Conservation (phyloP, 1,140 invertebrate genomes). For the Trachymyrmex septentrionalis region DNA sequence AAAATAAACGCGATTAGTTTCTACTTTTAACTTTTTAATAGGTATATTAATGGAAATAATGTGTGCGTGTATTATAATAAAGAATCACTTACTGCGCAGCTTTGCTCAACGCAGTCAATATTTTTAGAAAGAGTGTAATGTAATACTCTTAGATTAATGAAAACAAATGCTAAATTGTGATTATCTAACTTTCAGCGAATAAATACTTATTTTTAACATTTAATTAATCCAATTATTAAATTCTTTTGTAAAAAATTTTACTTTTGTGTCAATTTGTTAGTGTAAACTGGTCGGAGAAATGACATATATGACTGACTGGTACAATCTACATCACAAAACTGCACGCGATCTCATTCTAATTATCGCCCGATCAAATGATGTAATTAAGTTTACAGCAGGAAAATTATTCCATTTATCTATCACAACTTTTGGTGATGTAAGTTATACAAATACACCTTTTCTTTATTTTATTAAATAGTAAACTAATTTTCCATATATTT, state of each 20-base stretch:
- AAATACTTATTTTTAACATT: not conserved
- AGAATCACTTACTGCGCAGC: no score
- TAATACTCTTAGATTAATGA: no score
- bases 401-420: constrained; percentile 52
- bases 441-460: not conserved
- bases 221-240: not conserved
- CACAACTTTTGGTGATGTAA: constrained; percentile 59
- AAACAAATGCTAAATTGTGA: not conserved
- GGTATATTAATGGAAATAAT: no score
- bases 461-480: no score
- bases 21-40: no score
- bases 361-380: constrained; percentile 47
- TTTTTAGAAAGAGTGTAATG: no score
- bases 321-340: constrained; percentile 8
- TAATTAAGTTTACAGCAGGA: constrained; percentile 49
- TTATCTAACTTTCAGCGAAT: not conserved
- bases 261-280: constrained; percentile 30
- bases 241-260: not conserved
- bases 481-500: no score
- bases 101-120: no score
- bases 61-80: no score
- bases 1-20: no score
- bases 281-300: constrained; percentile 67
- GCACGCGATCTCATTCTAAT: constrained; percentile 61
- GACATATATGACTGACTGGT: constrained; percentile 62